Conservation (phyloP, 1,140 invertebrate genomes). For the Caerostris darwini region DNA sequence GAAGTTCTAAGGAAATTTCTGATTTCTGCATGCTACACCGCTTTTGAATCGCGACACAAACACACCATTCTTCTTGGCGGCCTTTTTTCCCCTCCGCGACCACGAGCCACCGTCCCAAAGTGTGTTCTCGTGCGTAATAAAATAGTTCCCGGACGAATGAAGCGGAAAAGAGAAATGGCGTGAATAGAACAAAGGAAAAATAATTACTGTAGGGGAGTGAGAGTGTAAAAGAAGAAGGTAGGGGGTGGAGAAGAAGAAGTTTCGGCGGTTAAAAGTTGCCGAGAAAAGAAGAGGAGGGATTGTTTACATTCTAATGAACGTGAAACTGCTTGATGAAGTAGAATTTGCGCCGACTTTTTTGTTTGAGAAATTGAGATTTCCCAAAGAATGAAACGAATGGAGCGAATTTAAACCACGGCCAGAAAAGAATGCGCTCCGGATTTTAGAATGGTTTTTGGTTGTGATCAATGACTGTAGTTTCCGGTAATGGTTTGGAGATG, state of each 20-base stretch:
- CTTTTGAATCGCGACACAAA: constrained; percentile 27
- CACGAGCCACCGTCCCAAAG: background rate
- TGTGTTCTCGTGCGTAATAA: constrained; percentile 29
- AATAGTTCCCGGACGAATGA: constrained; percentile 18
- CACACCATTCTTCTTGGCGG: background rate
- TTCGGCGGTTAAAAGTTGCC: background rate
- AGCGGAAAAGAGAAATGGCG: background rate
- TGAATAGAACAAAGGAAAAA: background rate
- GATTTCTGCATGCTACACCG: background rate
- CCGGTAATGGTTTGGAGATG: too few species aligned
- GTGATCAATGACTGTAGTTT: background rate
- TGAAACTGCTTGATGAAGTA: background rate
- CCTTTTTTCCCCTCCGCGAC: background rate
- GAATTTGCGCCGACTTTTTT: background rate
- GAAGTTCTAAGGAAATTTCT: constrained; percentile 4
- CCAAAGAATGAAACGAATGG: too few species aligned
- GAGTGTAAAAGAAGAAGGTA: background rate
- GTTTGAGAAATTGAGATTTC: background rate
- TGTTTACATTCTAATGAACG: constrained; percentile 47
- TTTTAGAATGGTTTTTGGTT: background rate
- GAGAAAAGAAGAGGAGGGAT: background rate
- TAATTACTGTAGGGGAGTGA: background rate
- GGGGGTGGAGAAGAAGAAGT: background rate
- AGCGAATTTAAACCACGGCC: background rate
- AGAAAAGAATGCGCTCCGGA: background rate